Conservation (phyloP, 1,140 invertebrate species). For the Cotesia glomerata region DNA sequence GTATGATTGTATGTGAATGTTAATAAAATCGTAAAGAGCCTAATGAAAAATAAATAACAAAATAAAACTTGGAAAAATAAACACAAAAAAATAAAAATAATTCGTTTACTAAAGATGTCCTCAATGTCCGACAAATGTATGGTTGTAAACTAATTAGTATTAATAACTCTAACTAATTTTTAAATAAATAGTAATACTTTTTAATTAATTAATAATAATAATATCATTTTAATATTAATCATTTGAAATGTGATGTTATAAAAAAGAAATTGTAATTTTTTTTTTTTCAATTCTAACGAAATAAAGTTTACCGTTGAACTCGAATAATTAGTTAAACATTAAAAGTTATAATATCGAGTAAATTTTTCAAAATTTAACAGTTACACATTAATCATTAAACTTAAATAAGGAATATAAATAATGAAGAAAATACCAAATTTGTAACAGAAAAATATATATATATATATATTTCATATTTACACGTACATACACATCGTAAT, state of each 20-base stretch:
- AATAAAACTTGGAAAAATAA: constrained; percentile 11
- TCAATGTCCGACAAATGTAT: constrained; percentile 51
- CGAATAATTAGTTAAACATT: constrained; percentile 36
- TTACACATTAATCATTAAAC: constrained; percentile 23
- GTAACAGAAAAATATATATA: constrained; percentile 41
- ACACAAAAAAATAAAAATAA: constrained; percentile 37
- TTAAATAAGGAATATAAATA: constrained; percentile 29
- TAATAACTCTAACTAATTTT: constrained; percentile 63
- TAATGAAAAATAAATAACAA: constrained; percentile 37
- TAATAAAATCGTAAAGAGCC: constrained; percentile 38
- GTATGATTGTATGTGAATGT: constrained; percentile 35
- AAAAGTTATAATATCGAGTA: constrained; percentile 36
- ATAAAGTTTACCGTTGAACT: constrained; percentile 59
- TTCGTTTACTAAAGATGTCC: constrained; percentile 48
- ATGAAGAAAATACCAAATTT: constrained; percentile 31
- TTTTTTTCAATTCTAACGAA: constrained; percentile 53
- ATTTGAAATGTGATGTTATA: constrained; percentile 61
- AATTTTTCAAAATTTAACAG: constrained; percentile 7
- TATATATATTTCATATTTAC: constrained; percentile 47
- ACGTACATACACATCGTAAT: constrained; percentile 30
- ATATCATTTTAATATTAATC: constrained; percentile 63
- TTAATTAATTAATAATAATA: constrained; percentile 41
- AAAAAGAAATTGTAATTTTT: constrained; percentile 52
- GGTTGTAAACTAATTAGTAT: constrained; percentile 64
- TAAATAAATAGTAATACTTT: constrained; percentile 56